A percentile compares a stretch with the other conserved stretches of the same genome.
phyloP scores from a whole-genome alignment of 2,888 invertebrate species.

The Agonopterix arenella region DNA sequence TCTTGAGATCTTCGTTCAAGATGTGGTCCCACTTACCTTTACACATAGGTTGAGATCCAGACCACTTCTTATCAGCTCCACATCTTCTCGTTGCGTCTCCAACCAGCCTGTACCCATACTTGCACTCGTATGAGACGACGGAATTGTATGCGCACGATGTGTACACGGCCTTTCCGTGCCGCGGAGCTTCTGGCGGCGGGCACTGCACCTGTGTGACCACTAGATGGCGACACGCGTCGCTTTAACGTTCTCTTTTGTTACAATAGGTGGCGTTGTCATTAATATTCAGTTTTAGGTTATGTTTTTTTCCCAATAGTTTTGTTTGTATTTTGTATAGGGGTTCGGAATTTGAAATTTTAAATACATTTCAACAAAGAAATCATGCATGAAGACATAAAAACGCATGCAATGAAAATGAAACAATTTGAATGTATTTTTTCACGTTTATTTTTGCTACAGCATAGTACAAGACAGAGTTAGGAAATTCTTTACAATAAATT shows the following conservation, averaged over 20 bases:
- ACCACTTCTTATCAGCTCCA: conserved; percentile 96
- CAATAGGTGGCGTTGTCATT: conserved; percentile 38
- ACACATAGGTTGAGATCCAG: conserved; percentile 92
- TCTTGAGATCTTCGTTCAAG: too few species aligned
- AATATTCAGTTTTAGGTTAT: conserved; percentile 2
- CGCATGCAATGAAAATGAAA: conserved; percentile 40
- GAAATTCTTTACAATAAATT: conserved; percentile 56
- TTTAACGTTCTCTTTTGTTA: conserved; percentile 42
- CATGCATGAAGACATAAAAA: conserved; percentile 1
- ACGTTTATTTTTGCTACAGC: conserved; percentile 67
- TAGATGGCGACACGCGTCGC: conserved; percentile 72
- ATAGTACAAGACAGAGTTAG: conserved; percentile 45
- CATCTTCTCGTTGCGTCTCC: conserved; percentile 95
- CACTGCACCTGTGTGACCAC: conserved; percentile 97
- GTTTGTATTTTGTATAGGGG: too few species aligned
- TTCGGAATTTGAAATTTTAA: too few species aligned
- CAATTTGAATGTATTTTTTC: conserved; percentile 39
- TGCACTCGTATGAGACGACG: conserved; percentile 96
- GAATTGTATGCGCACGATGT: conserved; percentile 96
- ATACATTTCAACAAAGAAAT: neutral
- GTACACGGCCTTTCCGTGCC: conserved; percentile 94
- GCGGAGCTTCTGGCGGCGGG: conserved; percentile 92
- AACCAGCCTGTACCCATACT: conserved; percentile 93
- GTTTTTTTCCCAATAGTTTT: too few species aligned
- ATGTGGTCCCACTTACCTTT: conserved; percentile 81